A percentile compares a stretch with the other conserved stretches of the same genome.
These are phyloP conservation scores for Opisthograptis luteolata DNA, from an alignment of 2,888 invertebrate species.

Conservation along the genomic window DNA sequence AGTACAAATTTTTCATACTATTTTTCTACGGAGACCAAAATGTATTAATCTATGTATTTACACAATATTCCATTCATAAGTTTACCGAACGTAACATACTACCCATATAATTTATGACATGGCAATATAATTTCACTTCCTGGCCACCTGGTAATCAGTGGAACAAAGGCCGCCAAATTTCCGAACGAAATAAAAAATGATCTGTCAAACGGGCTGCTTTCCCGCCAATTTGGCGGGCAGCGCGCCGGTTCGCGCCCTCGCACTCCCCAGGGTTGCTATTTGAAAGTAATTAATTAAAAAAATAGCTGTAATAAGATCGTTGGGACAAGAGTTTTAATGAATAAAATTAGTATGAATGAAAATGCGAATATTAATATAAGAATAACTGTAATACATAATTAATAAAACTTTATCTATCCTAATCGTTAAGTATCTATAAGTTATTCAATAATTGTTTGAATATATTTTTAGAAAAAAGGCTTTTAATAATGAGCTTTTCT, in stretches of 20 bases:
- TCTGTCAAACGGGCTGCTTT: constrained; percentile 76
- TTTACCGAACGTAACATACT: too few species aligned
- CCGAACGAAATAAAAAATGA: constrained; percentile 78
- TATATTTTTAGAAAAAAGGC: too few species aligned
- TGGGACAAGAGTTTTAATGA: neutral
- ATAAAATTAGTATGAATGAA: neutral
- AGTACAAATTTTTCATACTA: too few species aligned
- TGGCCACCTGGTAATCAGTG: constrained; percentile 74
- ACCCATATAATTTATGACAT: neutral
- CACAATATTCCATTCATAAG: too few species aligned
- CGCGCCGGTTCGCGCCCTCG: constrained; percentile 64
- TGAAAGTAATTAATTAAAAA: constrained; percentile 23
- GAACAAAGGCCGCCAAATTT: constrained; percentile 70
- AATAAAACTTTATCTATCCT: too few species aligned
- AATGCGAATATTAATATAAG: neutral
- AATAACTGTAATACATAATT: too few species aligned
- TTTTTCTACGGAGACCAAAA: too few species aligned
- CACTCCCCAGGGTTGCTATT: constrained; percentile 57
- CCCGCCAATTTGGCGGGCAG: constrained; percentile 74
- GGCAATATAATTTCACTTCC: constrained; percentile 48
- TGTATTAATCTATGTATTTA: too few species aligned
- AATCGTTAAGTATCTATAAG: too few species aligned
- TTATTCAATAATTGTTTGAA: too few species aligned
- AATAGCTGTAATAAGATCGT: constrained; percentile 2
- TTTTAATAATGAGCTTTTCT: too few species aligned